These are phyloP conservation scores for Callinectes sapidus DNA, from an alignment of 2,888 invertebrate genomes.

Conservation along the genomic window DNA sequence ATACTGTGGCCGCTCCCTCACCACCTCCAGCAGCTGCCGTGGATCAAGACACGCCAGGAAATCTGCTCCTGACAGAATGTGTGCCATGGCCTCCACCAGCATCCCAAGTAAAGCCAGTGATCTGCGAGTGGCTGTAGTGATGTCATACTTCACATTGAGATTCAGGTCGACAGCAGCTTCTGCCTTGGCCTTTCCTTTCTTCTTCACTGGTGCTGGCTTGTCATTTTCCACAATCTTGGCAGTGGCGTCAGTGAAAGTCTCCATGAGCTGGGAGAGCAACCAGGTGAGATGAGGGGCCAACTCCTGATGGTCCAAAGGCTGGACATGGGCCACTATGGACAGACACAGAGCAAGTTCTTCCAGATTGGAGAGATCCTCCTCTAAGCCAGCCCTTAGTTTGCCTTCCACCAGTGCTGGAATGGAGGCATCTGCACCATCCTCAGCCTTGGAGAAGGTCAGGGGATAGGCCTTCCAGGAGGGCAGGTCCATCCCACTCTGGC, in stretches of 20 bases:
- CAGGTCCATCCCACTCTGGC: conserved; percentile 56
- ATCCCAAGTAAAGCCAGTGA: conserved; percentile 59
- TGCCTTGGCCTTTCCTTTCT: conserved; percentile 39
- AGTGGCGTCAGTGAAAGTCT: conserved; percentile 47
- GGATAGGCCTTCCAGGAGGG: conserved; percentile 53
- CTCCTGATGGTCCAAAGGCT: conserved; percentile 57
- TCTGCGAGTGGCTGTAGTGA: conserved; percentile 23
- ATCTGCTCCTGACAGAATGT: conserved; percentile 48
- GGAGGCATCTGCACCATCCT: not conserved
- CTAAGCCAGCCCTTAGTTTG: conserved; percentile 53
- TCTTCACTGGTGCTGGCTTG: conserved; percentile 30
- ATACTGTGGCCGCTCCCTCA: conserved; percentile 53
- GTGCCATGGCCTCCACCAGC: conserved; percentile 63
- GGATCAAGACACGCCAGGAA: conserved; percentile 61
- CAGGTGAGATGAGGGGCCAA: conserved; percentile 61
- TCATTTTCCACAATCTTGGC: conserved; percentile 46
- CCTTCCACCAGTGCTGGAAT: conserved; percentile 51
- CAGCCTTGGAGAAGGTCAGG: conserved; percentile 40
- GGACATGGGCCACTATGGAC: conserved; percentile 64
- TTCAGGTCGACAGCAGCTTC: not conserved
- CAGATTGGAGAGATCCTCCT: conserved; percentile 59
- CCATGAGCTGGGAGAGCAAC: conserved; percentile 54
- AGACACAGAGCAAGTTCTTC: conserved; percentile 62
- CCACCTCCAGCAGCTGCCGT: conserved; percentile 42
- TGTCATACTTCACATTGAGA: conserved; percentile 51